Evolutionary conservation across 2,797 vertebrate genomes (phyloP), one percentile per base, ranked within the genome.

Genomic region (Monodelphis domestica): DNA sequence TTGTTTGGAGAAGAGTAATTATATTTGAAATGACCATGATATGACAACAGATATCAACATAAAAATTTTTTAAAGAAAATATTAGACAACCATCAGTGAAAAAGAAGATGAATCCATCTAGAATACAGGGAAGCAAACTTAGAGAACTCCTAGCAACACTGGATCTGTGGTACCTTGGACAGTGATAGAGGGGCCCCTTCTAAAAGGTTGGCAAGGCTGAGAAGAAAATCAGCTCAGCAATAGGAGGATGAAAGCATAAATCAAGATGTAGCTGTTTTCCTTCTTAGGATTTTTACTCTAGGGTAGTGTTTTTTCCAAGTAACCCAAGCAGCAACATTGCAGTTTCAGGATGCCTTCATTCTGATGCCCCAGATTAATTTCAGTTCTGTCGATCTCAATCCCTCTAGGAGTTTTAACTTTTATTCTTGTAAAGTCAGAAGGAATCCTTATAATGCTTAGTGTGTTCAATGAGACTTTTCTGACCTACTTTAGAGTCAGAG

Each of bases 391-490:
- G 26, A 29, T 45, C 4, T 1, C 0, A 11, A 45, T 57, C 84
- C 91, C 56, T 87, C 53, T 10, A 2, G 84, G 28, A 45, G 92
- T 12, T 90, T 63, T 12, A 56, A 89, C 53, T 51, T 70, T 0
- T 12, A 56, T n/a, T 87, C 50, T 70, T 57, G 50, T 87, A 90
- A 91, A 92, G 53, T 45, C 17, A 3, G 33, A 45, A 91, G 88
- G 78, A 87, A 56, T 90, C n/a, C 54, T 51, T 84, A 30, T 2
- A 78, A 53, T 30, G 15, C 4, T 0, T 1, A 14, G 28, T 50
- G 15, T 53, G 38, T 53, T 56, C 57, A 56, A 54, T 24, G 57
- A 53, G 59, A 92, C 92, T 88, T 91, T 92, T 89, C 45, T 53
- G 54, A 56, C 63, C 53, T 38, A 87, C 53, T 54, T 53, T 50